Conservation (phyloP, 2,797 vertebrate species). For the Pseudochirops corinnae region DNA sequence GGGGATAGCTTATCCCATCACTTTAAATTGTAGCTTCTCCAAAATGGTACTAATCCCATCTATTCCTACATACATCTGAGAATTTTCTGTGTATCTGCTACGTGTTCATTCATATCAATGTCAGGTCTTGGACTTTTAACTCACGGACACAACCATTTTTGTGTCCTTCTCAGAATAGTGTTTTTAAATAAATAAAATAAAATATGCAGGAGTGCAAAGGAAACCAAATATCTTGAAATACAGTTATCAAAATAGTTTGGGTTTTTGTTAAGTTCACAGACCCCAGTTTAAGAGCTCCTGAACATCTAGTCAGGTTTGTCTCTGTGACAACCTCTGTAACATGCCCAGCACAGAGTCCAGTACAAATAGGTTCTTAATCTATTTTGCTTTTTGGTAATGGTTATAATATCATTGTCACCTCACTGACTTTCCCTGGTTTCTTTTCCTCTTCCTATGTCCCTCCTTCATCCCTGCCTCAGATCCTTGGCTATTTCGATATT, state of each 20-base stretch:
- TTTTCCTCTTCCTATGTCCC: neutral
- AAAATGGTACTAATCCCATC: neutral
- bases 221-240: neutral
- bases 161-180: neutral
- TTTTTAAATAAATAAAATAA: neutral
- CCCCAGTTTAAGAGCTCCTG: neutral
- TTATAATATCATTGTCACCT: neutral
- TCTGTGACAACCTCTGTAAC: neutral
- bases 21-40: neutral
- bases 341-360: neutral
- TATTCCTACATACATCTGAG: neutral
- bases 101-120: neutral
- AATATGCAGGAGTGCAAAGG: neutral
- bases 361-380: neutral
- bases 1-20: neutral
- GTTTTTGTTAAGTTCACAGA: neutral
- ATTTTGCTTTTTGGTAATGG: neutral
- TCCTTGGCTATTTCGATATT: slow-evolving; percentile 95
- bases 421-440: neutral
- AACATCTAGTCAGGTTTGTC: neutral
- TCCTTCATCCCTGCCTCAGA: slow-evolving; percentile 82
- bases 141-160: neutral
- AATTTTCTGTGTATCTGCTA: neutral
- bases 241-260: neutral
- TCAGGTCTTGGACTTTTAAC: neutral